Conservation (phyloP, 2,888 invertebrate genomes). For the Lithodes maja region DNA sequence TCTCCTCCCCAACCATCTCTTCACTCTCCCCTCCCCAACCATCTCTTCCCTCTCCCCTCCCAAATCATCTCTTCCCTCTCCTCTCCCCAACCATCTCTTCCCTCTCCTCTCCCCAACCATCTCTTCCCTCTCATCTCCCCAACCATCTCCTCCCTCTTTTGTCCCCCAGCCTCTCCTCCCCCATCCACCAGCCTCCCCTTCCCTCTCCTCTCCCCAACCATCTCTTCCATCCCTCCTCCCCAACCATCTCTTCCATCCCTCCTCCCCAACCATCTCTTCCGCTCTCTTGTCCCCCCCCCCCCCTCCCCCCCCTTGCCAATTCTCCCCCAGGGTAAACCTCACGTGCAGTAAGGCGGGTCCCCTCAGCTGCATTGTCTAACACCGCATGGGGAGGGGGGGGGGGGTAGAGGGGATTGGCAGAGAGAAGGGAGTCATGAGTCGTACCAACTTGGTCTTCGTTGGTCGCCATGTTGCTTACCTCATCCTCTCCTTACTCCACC, state of each 20-base stretch:
- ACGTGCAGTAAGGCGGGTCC: slow-evolving; percentile 37
- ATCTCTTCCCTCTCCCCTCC: background rate
- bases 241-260: background rate
- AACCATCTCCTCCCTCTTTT: background rate
- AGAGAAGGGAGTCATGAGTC: too few relatives aligned
- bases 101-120: background rate
- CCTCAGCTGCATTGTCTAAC: slow-evolving; percentile 41
- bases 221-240: too few relatives aligned
- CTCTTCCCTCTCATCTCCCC: background rate
- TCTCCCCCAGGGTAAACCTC: background rate
- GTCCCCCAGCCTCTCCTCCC: background rate
- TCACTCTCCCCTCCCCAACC: background rate
- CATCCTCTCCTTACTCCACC: too few relatives aligned
- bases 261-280: background rate
- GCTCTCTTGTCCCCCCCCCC: background rate
- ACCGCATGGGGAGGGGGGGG: slow-evolving; percentile 24
- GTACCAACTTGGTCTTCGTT: too few relatives aligned
- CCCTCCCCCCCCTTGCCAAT: background rate
- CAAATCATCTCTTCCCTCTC: background rate
- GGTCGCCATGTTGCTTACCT: too few relatives aligned
- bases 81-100: background rate
- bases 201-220: background rate
- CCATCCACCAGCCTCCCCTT: background rate
- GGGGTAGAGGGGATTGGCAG: too few relatives aligned
- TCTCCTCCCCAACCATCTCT: background rate